Base-by-base conservation (phyloP, 2,888 invertebrate species). In the Cosmia trapezina region DNA sequence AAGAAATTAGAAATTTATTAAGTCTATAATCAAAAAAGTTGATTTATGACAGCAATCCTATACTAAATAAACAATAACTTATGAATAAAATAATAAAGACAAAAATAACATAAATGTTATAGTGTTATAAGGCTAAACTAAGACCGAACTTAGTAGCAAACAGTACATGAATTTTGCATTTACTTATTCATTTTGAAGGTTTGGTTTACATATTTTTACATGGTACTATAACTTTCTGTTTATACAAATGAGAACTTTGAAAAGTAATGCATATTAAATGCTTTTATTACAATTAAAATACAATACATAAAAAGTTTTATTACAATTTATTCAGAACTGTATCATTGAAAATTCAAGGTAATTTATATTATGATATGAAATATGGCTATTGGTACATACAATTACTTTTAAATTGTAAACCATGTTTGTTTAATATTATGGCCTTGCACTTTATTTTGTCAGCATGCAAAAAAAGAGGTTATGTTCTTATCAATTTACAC, bases 381-480 rank as follows among this genome's bases (percentile, higher is more conserved):
- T 68, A 47, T 49, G 8, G n/a, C 17, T 65, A 53, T 43, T 78
- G 28, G 33, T 67, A 56, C 53, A 70, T 45, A 59, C n/a, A 68
- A 68, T 47, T 63, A 76, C 57, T 68, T 72, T 67, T 43, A 28
- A 56, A 62, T 45, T 59, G 57, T 47, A 53, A 41, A 72, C 65
- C 33, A 56, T 60, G 41, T 77, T 76, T 67, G 12, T 70, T 59
- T 59, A 49, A 59, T 51, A 59, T 37, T 37, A 28, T 77, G 68
- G 74, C 87, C 83, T 86, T 85, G 85, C 75, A 83, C 66, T 83
- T 82, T 71, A 81, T 78, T 78, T 74, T 86, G 79, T 63, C 78
- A 87, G 85, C 87, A 88, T 88, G 87, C 61, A 78, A 75, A 70
- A 33, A 73, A 73, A 73, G 84, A 90, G 90, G 90, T 91, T 91